Evolutionary conservation across 2,888 invertebrate genomes (phyloP), one percentile per base, ranked within the genome.

Genomic region (Eupithecia inturbata): DNA sequence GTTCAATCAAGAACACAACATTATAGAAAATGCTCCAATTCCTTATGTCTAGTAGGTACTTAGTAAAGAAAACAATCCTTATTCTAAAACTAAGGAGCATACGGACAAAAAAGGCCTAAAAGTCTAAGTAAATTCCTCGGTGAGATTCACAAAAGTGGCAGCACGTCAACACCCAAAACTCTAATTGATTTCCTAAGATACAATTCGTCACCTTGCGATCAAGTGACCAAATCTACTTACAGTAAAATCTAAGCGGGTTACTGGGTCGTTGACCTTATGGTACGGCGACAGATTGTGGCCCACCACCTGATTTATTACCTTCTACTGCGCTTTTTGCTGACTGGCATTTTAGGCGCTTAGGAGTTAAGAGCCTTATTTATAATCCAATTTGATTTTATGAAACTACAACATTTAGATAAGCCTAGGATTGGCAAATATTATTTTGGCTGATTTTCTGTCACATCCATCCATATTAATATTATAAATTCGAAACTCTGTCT

Each of bases 231-330:
- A 75, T 71, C 70, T 70, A 68, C 69, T 68, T 69, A 75, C 70
- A 22, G 67, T 72, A 62, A 70, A 72, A 68, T 68, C 63, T 72
- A 75, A 72, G 70, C 75, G 75, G 70, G 60, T 75, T 75, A 75
- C 72, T 9, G 28, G 26, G 67, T 36, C 36, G 64, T 70, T 31
- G 60, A 70, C 72, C 68, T 70, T 36, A 45, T 68, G 72, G 75
- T 67, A 41, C 53, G 53, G 57, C 57, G 57, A 57, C 62, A 63
- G 67, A 72, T 71, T 75, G 60, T 53, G 70, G 53, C 31, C 31
- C 68, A 71, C 31, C 68, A 71, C 63, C 68, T 71, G 68, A 74
- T 74, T 74, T 71, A 57, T 57, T 57, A 57, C 22, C 57, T 26
- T 14, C 66, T 57, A 26, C 57, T 57, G 57, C 22, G 57, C 57